Evolutionary conservation across 2,113 vertebrate genomes (phyloP).

Genomic region (Malurus alboscapulatus): DNA sequence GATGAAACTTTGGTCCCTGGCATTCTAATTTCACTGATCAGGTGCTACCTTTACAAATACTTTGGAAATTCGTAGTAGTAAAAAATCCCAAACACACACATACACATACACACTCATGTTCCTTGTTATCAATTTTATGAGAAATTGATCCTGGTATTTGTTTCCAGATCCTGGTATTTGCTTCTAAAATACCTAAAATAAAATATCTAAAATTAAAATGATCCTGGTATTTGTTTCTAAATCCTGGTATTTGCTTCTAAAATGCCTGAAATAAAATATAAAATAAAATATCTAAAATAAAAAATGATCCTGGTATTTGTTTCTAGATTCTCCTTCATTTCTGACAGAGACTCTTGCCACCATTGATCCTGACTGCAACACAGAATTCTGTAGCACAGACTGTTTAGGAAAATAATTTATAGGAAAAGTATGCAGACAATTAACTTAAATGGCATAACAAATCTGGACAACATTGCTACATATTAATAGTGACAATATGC

Average conservation of each 20-base stretch:
- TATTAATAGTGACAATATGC: constrained; percentile 37
- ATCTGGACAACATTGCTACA: constrained; percentile 3
- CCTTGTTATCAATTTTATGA: not conserved
- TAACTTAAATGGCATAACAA: constrained; percentile 30
- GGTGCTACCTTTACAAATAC: not conserved
- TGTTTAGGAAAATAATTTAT: constrained; percentile 21
- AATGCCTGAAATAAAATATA: too few relatives aligned
- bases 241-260: too few relatives aligned
- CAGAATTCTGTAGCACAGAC: not conserved
- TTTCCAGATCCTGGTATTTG: not conserved
- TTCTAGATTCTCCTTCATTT: not conserved
- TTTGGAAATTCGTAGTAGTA: not conserved
- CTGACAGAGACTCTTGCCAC: not conserved
- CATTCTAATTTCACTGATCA: not conserved
- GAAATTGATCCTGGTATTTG: not conserved
- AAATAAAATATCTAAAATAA: too few relatives aligned
- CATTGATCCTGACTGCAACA: not conserved
- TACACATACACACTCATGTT: not conserved
- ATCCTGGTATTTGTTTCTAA: too few relatives aligned
- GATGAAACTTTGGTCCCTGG: not conserved
- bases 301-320: not conserved
- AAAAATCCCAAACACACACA: not conserved
- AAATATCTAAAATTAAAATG: too few relatives aligned
- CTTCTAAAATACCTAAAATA: not conserved
- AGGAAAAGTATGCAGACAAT: constrained; percentile 19